Percentiles rank a stretch among this genome's conserved stretches.
Evolutionary conservation across 2,797 vertebrate species (phyloP).

Genomic region (Ceryle rudis): DNA sequence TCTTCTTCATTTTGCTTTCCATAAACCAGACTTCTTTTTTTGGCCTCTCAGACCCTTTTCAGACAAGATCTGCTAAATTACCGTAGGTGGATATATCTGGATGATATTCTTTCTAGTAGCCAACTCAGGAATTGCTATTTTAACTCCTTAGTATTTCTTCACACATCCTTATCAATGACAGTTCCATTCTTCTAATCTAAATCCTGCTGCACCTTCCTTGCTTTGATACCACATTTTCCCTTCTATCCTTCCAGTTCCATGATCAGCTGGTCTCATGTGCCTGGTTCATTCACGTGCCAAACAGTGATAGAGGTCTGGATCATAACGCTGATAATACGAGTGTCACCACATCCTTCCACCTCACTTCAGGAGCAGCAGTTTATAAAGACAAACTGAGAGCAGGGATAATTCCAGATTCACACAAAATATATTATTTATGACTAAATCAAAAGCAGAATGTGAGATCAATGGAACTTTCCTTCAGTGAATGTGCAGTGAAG

Average conservation of each 20-base stretch:
- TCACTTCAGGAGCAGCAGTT: not conserved
- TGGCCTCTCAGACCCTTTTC: not conserved
- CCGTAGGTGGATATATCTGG: not conserved
- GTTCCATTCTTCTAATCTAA: not conserved
- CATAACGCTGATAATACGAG: rapidly evolving
- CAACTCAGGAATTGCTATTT: not conserved
- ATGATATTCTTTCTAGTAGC: not conserved
- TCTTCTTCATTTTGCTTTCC: not conserved
- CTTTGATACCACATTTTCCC: not conserved
- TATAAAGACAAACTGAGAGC: not conserved
- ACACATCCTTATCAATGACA: not conserved
- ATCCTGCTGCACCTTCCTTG: not conserved
- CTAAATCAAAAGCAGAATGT: not conserved
- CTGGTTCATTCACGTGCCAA: not conserved
- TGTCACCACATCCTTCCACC: not conserved
- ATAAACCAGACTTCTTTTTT: not conserved
- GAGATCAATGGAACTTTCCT: not conserved
- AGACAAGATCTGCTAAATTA: not conserved
- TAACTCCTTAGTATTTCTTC: not conserved
- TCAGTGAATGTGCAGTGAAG: not conserved
- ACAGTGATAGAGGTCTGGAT: not conserved
- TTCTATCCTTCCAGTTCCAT: not conserved
- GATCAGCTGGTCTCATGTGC: not conserved
- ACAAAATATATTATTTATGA: not conserved
- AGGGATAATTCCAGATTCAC: not conserved